phyloP scores from a whole-genome alignment of 92 coral and sea anemone species.

The Zoanthus sociatus region DNA sequence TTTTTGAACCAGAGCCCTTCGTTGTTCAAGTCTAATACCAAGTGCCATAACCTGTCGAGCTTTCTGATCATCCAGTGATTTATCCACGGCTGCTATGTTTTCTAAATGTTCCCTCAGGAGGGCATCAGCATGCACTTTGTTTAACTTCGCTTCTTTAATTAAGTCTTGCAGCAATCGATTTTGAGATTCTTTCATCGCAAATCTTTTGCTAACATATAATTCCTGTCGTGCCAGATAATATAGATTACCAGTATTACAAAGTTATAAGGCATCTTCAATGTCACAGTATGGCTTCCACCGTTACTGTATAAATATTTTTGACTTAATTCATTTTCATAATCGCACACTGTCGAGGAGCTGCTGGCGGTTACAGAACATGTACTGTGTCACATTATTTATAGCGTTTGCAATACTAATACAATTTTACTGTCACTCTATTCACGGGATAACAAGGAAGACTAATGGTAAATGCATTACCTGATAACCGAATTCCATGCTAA shows the following conservation, averaged over 20 bases:
- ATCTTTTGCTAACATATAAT: constrained; percentile 84
- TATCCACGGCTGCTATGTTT: constrained; percentile 90
- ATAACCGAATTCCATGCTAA: too few species aligned
- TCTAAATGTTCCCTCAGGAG: constrained; percentile 79
- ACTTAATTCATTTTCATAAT: too few species aligned
- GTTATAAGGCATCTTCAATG: not conserved
- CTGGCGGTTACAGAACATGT: too few species aligned
- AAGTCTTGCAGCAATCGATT: constrained; percentile 81
- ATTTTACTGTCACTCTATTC: too few species aligned
- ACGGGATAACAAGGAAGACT: too few species aligned
- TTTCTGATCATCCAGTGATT: constrained; percentile 90
- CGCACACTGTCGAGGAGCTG: too few species aligned
- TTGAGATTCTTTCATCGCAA: constrained; percentile 91
- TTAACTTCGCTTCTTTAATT: constrained; percentile 75
- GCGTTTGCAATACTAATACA: too few species aligned
- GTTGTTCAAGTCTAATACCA: constrained; percentile 93
- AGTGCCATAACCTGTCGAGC: constrained; percentile 89
- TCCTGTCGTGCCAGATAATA: constrained; percentile 61
- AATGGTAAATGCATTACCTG: too few species aligned
- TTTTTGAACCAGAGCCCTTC: constrained; percentile 84
- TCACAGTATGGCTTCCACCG: not conserved
- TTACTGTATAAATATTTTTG: too few species aligned
- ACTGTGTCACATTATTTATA: too few species aligned
- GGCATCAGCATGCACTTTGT: constrained; percentile 82
- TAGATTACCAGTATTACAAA: not conserved